Evolutionary conservation across 2,888 invertebrate species (phyloP), one percentile per base, ranked within the genome.

Genomic region (Campoplex capitator): DNA sequence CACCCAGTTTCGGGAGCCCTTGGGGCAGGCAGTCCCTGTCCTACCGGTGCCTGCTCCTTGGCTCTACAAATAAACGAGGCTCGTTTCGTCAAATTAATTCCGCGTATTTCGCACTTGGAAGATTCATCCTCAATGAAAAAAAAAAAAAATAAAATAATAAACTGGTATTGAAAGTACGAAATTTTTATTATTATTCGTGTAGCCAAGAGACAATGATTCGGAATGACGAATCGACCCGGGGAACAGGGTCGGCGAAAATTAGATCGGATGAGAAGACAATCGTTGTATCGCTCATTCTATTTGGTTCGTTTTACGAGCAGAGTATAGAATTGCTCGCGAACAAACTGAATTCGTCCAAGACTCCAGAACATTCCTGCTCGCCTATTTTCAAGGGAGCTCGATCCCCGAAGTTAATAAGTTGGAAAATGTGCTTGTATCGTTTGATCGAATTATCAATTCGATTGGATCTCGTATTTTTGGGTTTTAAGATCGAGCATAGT

Each of bases 21-120:
- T 75, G 45, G 28, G 75, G 45, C 42, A 62, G 75, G 45, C 42
- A 62, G 75, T 75, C 75, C 75, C 56, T 58, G 75, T 23, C 54
- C 6, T 58, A 58, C 45, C 8, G 56, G 16, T 23, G 23, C 23
- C 56, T 32, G 6, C 62, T 32, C 16, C 23, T 23, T 23, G 23
- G 23, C 56, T 23, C 4, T 11, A 6, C 62, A 32, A 13, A 28
- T 62, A 1, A 32, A 32, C 32, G 13, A 32, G 32, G 28, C 6
- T 32, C 62, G 32, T 32, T 62, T n/a, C 62, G 16, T 32, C 32
- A 62, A 62, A 28, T 0, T 2, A 62, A 32, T 32, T 32, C 23
- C 23, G 23, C 23, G 23, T 23, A 23, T 23, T 23, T 23, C 23
- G 38, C 3, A 6, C 32, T 62, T 16, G 62, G 16, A 16, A 58